Conservation (phyloP, 2,888 invertebrate genomes). For the Mylabris sibirica region DNA sequence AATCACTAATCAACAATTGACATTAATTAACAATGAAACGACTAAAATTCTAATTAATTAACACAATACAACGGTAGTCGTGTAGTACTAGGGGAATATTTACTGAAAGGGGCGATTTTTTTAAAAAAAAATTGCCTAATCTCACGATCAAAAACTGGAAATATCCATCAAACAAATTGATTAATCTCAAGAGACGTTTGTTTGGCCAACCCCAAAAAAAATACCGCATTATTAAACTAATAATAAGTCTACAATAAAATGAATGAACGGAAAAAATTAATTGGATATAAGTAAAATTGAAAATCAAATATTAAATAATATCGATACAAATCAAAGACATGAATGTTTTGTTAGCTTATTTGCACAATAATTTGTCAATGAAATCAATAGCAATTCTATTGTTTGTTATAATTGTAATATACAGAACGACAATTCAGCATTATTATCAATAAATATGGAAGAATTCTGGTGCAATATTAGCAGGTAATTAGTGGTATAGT, state of each 20-base stretch:
- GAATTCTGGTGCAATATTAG: not conserved
- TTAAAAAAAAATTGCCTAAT: too few species aligned
- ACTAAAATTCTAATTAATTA: not conserved
- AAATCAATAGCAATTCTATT: slow-evolving; percentile 6
- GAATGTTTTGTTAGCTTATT: not conserved
- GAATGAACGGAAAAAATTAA: not conserved
- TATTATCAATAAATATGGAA: not conserved
- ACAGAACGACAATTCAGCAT: too few species aligned
- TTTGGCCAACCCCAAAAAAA: not conserved
- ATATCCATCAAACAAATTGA: slow-evolving; percentile 14
- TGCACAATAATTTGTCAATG: not conserved
- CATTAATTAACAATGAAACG: not conserved
- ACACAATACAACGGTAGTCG: not conserved
- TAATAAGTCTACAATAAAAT: not conserved
- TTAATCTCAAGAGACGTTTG: slow-evolving; percentile 19
- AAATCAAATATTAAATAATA: not conserved
- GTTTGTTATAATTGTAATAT: not conserved
- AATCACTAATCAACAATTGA: not conserved
- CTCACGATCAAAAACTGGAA: slow-evolving; percentile 6
- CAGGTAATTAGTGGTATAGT: not conserved
- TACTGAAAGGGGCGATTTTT: slow-evolving; percentile 14
- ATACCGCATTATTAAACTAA: not conserved
- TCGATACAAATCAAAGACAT: not conserved
- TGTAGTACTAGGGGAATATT: not conserved
- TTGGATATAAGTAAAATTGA: not conserved